Base-by-base conservation (phyloP, 2,888 invertebrate genomes). In the Temnothorax ravouxi region DNA sequence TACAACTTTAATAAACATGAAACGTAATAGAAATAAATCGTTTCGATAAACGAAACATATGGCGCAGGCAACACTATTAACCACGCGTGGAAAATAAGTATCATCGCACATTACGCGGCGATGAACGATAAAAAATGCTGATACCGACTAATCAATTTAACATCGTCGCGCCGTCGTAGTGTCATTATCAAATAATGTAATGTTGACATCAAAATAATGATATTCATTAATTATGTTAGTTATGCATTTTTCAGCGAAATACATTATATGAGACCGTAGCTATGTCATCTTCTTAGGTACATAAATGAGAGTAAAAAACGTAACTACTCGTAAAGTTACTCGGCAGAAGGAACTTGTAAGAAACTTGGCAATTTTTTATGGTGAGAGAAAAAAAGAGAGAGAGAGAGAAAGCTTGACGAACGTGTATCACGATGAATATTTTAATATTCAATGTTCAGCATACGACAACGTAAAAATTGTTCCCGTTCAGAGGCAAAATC, bases 1-100 rank as follows among this genome's bases (percentile, higher is more conserved):
- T 80, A 81, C 76, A 62, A 50, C 8, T 83, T 84, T 79, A 83
- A 86, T 83, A 84, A 88, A 86, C 59, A 79, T 71, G 81, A 67
- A 56, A 67, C 80, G 79, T 74, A 69, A 62, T 69, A 50, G 44
- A 52, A 74, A 69, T 44, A 72, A 89, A 89, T 87, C 82, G 88
- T 82, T 86, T 69, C 67, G 89, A 76, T 87, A 72, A 80, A 71
- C 59, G 59, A 47, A 80, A 52, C 77, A 38, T 34, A 8, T 56
- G 47, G 47, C 25, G 47, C 56, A 18, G n/a, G 34, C 84, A n/a
- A 50, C 59, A 41, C 77, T 62, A 62, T 76, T 87, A 87, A 84
- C 72, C 38, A 50, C 72, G 52, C 61, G 84, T 61, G 82, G 54
- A 56, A 83, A 80, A 38, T 80, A 72, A 80, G 59, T 56, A 50